Base-by-base conservation (phyloP, 64 coral and sea anemone species). In the Dendrophyllia cribrosa region DNA sequence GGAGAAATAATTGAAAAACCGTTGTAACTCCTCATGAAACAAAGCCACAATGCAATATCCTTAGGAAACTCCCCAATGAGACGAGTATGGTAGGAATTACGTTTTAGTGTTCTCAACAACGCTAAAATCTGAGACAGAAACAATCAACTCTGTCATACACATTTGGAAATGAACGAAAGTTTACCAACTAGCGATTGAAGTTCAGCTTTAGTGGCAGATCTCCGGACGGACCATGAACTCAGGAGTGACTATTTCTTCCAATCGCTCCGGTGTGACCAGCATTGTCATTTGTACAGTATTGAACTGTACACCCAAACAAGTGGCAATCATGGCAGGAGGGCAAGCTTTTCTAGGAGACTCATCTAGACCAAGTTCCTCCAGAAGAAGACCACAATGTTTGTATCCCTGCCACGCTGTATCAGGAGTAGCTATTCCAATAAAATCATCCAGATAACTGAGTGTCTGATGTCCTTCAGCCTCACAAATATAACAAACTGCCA, bases 271-370 rank as follows among this genome's bases (percentile, higher is more conserved):
- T 9, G 17, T 17, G 9, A 81, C 52, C 6, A 52, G 60, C 25
- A 59, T n/a, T 19, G 77, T 81, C 77, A 81, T 81, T 3, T 59
- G n/a, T 15, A 81, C 50, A n/a, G 77, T 58, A 23, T 81, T 17
- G 25, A 81, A 15, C 52, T 81, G 15, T 9, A 81, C 77, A 4
- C 77, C 77, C 25, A 81, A 81, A 81, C 77, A 81, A 13, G 77
- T 81, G 3, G 48, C 55, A 4, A 16, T 20, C 74, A 3, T 25
- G 6, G 74, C 14, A 3, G 74, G 74, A 47, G 74, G 44, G 20
- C 23, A 25, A 20, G 74, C 74, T 48, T 76, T 76, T 1, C 15
- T 19, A 15, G 9, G 6, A 10, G 84, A 87, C 65, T 87, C 46
- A 15, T 51, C 43, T 58, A 87, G 4, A n/a, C 84, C 84, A 19